Evolutionary conservation across 2,797 vertebrate genomes (phyloP).

Genomic region (Delichon dasypus): DNA sequence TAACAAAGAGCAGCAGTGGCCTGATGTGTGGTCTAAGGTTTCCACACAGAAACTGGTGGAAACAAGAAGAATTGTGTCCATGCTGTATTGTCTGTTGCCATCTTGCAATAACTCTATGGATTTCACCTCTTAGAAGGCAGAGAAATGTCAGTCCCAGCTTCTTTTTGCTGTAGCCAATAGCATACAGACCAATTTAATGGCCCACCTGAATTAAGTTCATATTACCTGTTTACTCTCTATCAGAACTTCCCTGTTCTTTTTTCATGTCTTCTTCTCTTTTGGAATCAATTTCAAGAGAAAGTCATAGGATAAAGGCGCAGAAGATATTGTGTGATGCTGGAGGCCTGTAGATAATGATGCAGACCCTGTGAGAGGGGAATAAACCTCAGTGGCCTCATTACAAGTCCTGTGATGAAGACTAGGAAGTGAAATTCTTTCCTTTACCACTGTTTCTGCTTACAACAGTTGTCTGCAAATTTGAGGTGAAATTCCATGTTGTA

Average conservation of each 20-base stretch:
- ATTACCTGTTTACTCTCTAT: background rate
- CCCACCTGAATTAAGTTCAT: background rate
- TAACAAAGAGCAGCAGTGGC: background rate
- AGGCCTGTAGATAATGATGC: background rate
- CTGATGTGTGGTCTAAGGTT: background rate
- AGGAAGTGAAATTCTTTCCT: constrained; percentile 28
- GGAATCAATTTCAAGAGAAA: background rate
- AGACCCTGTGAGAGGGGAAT: background rate
- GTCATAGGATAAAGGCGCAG: background rate
- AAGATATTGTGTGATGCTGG: background rate
- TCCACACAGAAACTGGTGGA: background rate
- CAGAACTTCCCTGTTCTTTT: background rate
- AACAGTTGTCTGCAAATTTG: background rate
- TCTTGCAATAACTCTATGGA: background rate
- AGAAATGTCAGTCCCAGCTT: background rate
- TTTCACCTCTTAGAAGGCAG: background rate
- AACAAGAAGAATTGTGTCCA: background rate
- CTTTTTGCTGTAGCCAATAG: background rate
- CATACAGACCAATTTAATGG: background rate
- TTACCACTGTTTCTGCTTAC: background rate
- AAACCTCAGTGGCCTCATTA: background rate
- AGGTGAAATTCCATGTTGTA: background rate
- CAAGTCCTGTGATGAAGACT: background rate
- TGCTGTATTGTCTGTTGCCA: background rate
- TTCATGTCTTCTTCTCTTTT: background rate